A percentile compares a stretch with the other conserved stretches of the same genome.
These are phyloP conservation scores for Rhimphoctona megacephalus DNA, from an alignment of 2,888 invertebrate species.

Conservation along the genomic window DNA sequence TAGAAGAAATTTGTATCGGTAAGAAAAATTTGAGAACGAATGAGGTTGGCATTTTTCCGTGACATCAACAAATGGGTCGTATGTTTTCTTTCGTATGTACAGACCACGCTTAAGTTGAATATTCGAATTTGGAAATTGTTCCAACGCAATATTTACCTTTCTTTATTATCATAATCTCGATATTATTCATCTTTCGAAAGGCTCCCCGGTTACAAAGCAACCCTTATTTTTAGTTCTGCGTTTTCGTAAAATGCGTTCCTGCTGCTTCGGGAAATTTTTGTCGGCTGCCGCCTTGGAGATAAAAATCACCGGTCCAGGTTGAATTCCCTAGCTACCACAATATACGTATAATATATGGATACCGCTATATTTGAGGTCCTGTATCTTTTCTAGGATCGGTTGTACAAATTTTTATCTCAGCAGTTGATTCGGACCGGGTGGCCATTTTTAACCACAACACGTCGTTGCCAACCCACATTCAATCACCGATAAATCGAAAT, in stretches of 20 bases:
- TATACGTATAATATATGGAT: slow-evolving; percentile 25
- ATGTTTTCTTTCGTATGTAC: background rate
- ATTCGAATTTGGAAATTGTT: slow-evolving; percentile 71
- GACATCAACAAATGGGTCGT: background rate
- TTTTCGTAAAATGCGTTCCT: slow-evolving; percentile 55
- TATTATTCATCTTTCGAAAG: slow-evolving; percentile 77
- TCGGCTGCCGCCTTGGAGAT: slow-evolving; percentile 76
- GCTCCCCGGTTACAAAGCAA: slow-evolving; percentile 30
- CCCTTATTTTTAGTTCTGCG: slow-evolving; percentile 32
- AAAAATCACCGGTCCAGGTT: slow-evolving; percentile 57
- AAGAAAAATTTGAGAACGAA: background rate
- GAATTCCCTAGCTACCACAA: slow-evolving; percentile 17
- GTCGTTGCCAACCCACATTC: background rate
- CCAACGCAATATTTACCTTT: slow-evolving; percentile 45
- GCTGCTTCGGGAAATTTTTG: slow-evolving; percentile 70
- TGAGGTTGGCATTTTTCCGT: background rate
- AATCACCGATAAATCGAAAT: slow-evolving; percentile 10
- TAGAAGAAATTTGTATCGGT: background rate
- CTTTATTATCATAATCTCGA: slow-evolving; percentile 78
- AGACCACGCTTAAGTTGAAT: slow-evolving; percentile 29
- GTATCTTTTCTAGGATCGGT: slow-evolving; percentile 75
- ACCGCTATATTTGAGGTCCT: slow-evolving; percentile 51
- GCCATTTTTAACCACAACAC: slow-evolving; percentile 22
- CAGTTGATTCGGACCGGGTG: slow-evolving; percentile 68
- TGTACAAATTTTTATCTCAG: slow-evolving; percentile 77